A percentile compares a stretch with the other conserved stretches of the same genome.
These are phyloP conservation scores for Muricea muricata DNA, from an alignment of 92 coral and sea anemone species.

Conservation along the genomic window DNA sequence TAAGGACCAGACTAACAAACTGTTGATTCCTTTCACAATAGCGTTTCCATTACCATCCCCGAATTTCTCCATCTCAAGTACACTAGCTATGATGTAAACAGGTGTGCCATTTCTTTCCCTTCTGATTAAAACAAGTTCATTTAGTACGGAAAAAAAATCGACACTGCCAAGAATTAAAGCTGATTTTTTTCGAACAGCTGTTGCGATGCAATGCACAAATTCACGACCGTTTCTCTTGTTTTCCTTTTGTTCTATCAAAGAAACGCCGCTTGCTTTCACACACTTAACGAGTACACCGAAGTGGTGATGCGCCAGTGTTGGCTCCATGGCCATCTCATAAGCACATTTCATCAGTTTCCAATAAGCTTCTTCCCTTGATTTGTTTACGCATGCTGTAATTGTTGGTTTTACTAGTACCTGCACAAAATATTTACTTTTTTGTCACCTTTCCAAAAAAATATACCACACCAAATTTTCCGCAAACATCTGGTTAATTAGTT, in stretches of 20 bases:
- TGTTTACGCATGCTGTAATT: conserved; percentile 40
- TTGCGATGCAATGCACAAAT: conserved; percentile 40
- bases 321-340: conserved; percentile 55
- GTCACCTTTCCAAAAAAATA: conserved; percentile 39
- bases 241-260: conserved; percentile 33
- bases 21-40: conserved; percentile 37
- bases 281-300: conserved; percentile 47
- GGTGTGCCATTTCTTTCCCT: conserved; percentile 38
- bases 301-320: conserved; percentile 53
- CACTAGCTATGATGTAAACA: conserved; percentile 47
- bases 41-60: conserved; percentile 54
- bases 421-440: conserved; percentile 32
- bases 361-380: conserved; percentile 38
- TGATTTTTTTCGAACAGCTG: conserved; percentile 33
- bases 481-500: neutral
- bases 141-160: conserved; percentile 41
- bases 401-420: conserved; percentile 32
- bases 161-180: conserved; percentile 43
- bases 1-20: conserved; percentile 49
- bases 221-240: conserved; percentile 43
- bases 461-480: neutral
- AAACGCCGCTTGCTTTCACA: conserved; percentile 49
- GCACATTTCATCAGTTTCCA: conserved; percentile 46
- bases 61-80: conserved; percentile 51
- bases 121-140: conserved; percentile 46